A percentile compares a stretch with the other conserved stretches of the same genome.
These are phyloP conservation scores for Loxodonta africana DNA, from an alignment of 2,113 vertebrate species.

Conservation along the genomic window DNA sequence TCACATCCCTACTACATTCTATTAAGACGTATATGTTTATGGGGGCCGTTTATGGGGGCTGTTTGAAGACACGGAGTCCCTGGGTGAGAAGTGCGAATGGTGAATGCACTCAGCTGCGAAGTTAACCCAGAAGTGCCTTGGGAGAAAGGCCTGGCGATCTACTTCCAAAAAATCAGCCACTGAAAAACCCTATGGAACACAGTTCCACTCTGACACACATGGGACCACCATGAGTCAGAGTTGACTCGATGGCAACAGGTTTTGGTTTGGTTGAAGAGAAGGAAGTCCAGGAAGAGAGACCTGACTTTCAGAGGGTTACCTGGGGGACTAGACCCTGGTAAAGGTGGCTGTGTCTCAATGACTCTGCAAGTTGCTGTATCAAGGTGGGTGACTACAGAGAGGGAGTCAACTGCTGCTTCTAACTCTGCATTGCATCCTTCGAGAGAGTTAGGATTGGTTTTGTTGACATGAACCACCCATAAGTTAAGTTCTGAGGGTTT, in stretches of 20 bases:
- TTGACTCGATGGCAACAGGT: not conserved
- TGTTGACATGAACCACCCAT: not conserved
- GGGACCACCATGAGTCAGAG: not conserved
- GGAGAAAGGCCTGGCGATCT: not conserved
- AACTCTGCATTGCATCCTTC: not conserved
- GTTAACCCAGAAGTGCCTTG: not conserved
- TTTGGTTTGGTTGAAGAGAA: not conserved
- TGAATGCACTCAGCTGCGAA: not conserved
- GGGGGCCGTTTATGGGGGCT: not conserved
- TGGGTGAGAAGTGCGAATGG: not conserved
- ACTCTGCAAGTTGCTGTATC: not conserved
- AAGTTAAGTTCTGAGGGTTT: conserved; percentile 49
- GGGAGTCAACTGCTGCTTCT: not conserved
- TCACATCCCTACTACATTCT: conserved; percentile 74
- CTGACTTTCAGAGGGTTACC: not conserved
- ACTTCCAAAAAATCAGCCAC: not conserved
- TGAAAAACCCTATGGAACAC: not conserved
- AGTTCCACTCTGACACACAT: not conserved
- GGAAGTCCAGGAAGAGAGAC: not conserved
- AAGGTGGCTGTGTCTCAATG: not conserved
- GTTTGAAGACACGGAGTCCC: not conserved
- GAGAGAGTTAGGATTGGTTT: not conserved
- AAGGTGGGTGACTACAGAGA: not conserved
- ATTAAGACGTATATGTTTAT: not conserved
- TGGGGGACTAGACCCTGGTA: not conserved